Percentiles rank a stretch among this genome's conserved stretches.
These are phyloP conservation scores for Drosophila chauvacae DNA, from an alignment of 1,140 invertebrate species.

Conservation along the genomic window DNA sequence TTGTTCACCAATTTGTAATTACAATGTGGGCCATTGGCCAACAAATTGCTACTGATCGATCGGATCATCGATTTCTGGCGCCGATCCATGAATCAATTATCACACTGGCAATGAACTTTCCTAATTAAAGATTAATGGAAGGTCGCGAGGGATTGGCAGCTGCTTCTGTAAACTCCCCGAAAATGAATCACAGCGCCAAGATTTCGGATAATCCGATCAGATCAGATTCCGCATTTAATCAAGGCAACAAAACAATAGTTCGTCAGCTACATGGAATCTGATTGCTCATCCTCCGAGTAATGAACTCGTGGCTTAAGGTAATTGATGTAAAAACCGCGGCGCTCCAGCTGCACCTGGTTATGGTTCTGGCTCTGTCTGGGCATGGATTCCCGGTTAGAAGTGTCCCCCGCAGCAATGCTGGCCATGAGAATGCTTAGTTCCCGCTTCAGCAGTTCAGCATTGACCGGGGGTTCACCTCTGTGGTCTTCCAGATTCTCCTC, in stretches of 20 bases:
- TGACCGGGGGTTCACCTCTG: neutral
- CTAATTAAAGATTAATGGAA: slow-evolving; percentile 45
- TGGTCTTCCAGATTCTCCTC: neutral
- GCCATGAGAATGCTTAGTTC: slow-evolving; percentile 1
- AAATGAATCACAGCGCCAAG: slow-evolving; percentile 25
- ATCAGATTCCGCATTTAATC: slow-evolving; percentile 30
- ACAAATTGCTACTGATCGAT: slow-evolving; percentile 47
- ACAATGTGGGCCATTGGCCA: slow-evolving; percentile 46
- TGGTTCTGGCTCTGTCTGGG: neutral
- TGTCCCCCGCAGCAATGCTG: neutral
- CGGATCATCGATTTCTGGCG: slow-evolving; percentile 40
- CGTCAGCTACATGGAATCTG: neutral
- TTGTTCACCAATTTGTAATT: slow-evolving; percentile 47
- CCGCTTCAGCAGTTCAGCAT: neutral
- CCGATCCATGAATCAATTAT: slow-evolving; percentile 46
- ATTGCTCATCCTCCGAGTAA: neutral
- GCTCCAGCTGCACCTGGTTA: neutral
- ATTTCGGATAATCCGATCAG: slow-evolving; percentile 25
- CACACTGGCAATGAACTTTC: slow-evolving; percentile 44
- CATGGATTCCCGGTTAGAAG: neutral
- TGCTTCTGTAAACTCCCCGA: slow-evolving; percentile 44
- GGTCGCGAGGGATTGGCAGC: slow-evolving; percentile 10
- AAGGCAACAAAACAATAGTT: slow-evolving; percentile 20
- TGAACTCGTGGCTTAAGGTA: slow-evolving; percentile 1
- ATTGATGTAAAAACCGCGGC: neutral